Evolutionary conservation across 2,113 vertebrate genomes (phyloP).

Genomic region (Morone chrysops): DNA sequence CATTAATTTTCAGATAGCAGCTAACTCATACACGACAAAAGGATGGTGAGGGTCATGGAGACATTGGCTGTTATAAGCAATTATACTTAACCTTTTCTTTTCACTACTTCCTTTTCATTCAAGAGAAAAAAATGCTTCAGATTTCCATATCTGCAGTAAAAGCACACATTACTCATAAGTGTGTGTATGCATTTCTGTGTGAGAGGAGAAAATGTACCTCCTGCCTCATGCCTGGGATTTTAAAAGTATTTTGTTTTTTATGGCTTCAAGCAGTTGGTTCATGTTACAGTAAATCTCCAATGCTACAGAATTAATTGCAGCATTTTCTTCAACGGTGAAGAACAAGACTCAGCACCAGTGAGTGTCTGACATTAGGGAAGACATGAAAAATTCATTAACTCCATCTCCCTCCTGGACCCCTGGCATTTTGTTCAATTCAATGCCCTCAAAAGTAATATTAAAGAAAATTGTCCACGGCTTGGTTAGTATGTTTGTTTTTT

Average conservation of each 20-base stretch:
- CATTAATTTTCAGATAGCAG: not conserved
- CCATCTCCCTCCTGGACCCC: constrained; percentile 47
- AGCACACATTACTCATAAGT: not conserved
- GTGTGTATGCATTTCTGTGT: not conserved
- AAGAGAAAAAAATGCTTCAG: not conserved
- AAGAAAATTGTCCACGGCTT: not conserved
- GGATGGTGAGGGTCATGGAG: not conserved
- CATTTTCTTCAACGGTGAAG: constrained; percentile 39
- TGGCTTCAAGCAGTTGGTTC: constrained; percentile 12
- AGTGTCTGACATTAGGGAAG: constrained; percentile 59
- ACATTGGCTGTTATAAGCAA: not conserved
- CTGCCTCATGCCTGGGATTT: not conserved
- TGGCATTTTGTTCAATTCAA: constrained; percentile 62
- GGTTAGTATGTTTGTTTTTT: constrained; percentile 5
- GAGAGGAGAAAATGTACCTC: not conserved
- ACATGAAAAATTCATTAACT: constrained; percentile 67
- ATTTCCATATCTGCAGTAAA: not conserved
- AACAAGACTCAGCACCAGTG: constrained; percentile 31
- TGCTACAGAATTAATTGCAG: constrained; percentile 60
- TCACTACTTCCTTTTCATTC: not conserved
- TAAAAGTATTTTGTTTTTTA: constrained; percentile 30
- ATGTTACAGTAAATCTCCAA: constrained; percentile 24
- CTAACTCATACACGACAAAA: not conserved
- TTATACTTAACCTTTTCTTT: not conserved
- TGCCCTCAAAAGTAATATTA: constrained; percentile 41